Evolutionary conservation across 2,113 vertebrate genomes (phyloP), one percentile per base, ranked within the genome.

Genomic region (Lutjanus erythropterus): DNA sequence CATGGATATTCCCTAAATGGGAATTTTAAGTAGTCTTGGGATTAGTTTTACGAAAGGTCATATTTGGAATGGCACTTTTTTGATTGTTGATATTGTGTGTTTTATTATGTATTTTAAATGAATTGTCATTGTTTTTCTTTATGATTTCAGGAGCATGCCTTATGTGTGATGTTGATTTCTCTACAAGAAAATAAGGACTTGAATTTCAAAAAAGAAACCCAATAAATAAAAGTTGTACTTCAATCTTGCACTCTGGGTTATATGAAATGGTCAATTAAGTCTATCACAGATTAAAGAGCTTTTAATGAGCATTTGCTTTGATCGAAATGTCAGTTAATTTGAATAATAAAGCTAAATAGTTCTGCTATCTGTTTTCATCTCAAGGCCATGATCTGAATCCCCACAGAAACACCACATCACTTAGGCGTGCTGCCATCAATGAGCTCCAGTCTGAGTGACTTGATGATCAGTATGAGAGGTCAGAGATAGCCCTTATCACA

Each of bases 361-460:
- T 47, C 31, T 10, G 39, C 55, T 49, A 35, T 35, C 41, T 52
- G 42, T 44, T 71, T 58, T 73, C 3, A 69, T 37, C 35, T 41
- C 33, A 21, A 71, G 72, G 64, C 52, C 50, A 23, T 31, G 27
- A 15, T 67, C 35, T 33, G 33, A 71, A 15, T 41, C 33, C n/a
- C 31, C 2, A 71, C 52, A 75, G 39, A 81, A 60, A 39, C 62
- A 9, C 12, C 33, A 25, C 44, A 71, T 41, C n/a, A 64, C 37
- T 50, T 25, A 67, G 21, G 62, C 55, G 15, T n/a, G 70, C 52
- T 59, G 25, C 65, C 49, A 71, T 78, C 78, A 58, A 19, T 52
- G 15, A 49, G 18, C 35, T 59, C 46, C 62, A 29, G 41, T 44
- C 39, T 71, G 41, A 41, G 23, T 1, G 6, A 68, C 60, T n/a